phyloP scores from a whole-genome alignment of 2,797 vertebrate genomes.

The Synaphobranchus kaupii region DNA sequence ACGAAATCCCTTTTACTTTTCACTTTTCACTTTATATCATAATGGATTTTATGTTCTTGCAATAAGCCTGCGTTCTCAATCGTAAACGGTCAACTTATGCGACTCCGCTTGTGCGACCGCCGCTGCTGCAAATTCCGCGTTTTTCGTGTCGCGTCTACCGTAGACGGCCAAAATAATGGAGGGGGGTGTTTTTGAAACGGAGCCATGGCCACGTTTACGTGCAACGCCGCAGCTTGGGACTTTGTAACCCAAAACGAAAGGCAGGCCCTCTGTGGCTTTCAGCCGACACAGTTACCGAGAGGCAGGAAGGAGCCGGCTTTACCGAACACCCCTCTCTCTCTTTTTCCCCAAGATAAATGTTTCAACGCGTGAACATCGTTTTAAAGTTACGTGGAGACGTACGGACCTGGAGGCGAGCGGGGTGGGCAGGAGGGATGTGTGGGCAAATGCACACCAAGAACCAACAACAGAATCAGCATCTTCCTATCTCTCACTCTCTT shows the following conservation, averaged over 20 bases:
- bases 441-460: background rate
- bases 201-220: conserved; percentile 85
- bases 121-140: background rate
- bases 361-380: background rate
- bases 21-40: background rate
- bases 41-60: background rate
- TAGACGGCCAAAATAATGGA: conserved; percentile 85
- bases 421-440: background rate
- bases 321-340: background rate
- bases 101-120: background rate
- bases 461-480: background rate
- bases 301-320: background rate
- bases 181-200: conserved; percentile 60
- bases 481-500: conserved; percentile 34
- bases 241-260: conserved; percentile 69
- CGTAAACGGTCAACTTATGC: background rate
- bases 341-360: background rate
- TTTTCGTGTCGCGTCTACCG: conserved; percentile 82
- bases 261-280: conserved; percentile 24
- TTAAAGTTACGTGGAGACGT: background rate
- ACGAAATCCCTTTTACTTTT: background rate
- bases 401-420: background rate
- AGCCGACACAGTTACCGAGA: conserved; percentile 27
- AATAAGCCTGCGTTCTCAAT: background rate
- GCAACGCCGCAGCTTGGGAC: conserved; percentile 80